Evolutionary conservation across 1,140 invertebrate genomes (phyloP).

Genomic region (Brachionus manjavacas): DNA sequence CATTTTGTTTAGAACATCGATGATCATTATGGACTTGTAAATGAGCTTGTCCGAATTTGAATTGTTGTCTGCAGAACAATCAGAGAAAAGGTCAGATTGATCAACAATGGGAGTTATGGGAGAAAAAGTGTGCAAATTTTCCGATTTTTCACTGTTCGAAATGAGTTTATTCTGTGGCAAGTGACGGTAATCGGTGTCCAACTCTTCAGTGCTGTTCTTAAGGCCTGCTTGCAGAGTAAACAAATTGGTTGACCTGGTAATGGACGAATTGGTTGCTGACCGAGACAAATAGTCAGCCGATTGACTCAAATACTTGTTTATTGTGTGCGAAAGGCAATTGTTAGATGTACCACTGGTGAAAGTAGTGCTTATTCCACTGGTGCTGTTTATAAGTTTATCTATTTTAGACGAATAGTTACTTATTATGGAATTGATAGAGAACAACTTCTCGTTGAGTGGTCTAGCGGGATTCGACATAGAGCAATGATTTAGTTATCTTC

Average conservation of each 20-base stretch:
- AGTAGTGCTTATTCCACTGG: slow-evolving; percentile 24
- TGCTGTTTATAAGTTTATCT: slow-evolving; percentile 10
- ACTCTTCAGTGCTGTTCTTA: neutral
- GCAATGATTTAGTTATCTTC: neutral
- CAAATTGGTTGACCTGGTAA: slow-evolving; percentile 13
- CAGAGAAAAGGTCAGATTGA: slow-evolving; percentile 1
- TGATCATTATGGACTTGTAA: slow-evolving; percentile 28
- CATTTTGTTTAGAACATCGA: slow-evolving; percentile 20
- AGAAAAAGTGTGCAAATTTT: neutral
- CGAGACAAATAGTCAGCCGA: slow-evolving; percentile 15
- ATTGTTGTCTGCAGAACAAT: neutral
- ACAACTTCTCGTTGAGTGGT: slow-evolving; percentile 12
- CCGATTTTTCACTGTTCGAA: neutral
- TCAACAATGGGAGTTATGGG: slow-evolving; percentile 18
- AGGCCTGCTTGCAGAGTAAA: neutral
- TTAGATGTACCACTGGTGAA: neutral
- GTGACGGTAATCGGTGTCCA: neutral
- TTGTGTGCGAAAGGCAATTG: neutral
- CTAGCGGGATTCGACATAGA: neutral
- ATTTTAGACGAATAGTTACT: slow-evolving; percentile 39
- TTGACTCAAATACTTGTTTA: slow-evolving; percentile 9
- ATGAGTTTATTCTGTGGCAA: neutral
- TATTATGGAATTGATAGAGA: neutral
- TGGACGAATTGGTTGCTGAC: neutral
- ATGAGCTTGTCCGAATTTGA: slow-evolving; percentile 12